Conservation (phyloP, 30 jellyfish, hydroid and myxozoan genomes). For the Aurelia coerulea region DNA sequence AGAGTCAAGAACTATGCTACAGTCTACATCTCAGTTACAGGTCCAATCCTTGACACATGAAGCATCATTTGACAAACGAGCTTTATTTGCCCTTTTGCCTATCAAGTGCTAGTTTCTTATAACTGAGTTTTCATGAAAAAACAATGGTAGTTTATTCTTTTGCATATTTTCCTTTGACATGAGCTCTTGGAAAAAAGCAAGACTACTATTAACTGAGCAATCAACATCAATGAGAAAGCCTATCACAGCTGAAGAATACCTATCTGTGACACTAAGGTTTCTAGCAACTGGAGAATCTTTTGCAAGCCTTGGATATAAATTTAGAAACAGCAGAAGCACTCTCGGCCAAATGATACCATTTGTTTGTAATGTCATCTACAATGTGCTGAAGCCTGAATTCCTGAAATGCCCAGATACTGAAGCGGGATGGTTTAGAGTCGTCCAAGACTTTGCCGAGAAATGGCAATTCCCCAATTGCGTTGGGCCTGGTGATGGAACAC, state of each 20-base stretch:
- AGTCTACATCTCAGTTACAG: too few species aligned
- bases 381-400: background rate
- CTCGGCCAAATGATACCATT: background rate
- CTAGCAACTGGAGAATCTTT: slow-evolving; percentile 42
- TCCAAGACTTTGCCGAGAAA: slow-evolving; percentile 38
- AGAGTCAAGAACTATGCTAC: too few species aligned
- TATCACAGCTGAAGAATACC: slow-evolving; percentile 28
- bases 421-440: slow-evolving; percentile 34
- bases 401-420: slow-evolving; percentile 25
- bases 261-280: slow-evolving; percentile 27
- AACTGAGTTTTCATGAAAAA: too few species aligned
- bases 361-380: slow-evolving; percentile 24
- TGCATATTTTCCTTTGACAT: background rate
- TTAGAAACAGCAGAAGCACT: slow-evolving; percentile 4
- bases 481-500: slow-evolving; percentile 50
- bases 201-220: background rate
- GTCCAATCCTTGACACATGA: too few species aligned
- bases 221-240: slow-evolving; percentile 7
- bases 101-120: too few species aligned
- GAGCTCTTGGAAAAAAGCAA: background rate
- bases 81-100: too few species aligned
- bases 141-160: background rate
- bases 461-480: slow-evolving; percentile 62
- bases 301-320: slow-evolving; percentile 16
- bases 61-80: too few species aligned